Percentiles rank a stretch among this genome's conserved stretches.
These are phyloP conservation scores for Cryptoprocta ferox DNA, from an alignment of 2,797 vertebrate species.

Conservation along the genomic window DNA sequence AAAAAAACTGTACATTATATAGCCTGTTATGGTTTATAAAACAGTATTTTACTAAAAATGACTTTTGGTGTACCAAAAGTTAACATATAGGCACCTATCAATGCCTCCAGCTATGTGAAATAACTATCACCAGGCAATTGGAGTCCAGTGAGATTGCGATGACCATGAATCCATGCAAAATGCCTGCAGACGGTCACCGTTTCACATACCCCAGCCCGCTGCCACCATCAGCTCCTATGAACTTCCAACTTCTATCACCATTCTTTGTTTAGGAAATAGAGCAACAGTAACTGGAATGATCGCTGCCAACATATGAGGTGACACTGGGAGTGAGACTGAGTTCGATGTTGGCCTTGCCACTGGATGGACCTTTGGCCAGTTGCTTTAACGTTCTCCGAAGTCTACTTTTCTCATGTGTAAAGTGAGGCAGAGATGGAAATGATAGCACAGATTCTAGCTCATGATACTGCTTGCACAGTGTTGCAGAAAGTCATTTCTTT, in stretches of 20 bases:
- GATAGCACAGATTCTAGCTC: not conserved
- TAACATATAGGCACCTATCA: not conserved
- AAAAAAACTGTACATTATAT: not conserved
- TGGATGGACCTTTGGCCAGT: not conserved
- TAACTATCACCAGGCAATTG: not conserved
- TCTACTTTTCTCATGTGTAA: not conserved
- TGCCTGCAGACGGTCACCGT: not conserved
- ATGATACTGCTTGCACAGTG: not conserved
- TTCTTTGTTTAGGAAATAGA: not conserved
- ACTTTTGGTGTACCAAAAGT: not conserved
- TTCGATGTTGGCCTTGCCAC: not conserved
- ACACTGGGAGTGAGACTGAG: not conserved
- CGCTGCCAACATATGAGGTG: not conserved
- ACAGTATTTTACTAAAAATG: conserved; percentile 1
- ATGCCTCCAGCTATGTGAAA: not conserved
- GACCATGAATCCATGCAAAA: not conserved
- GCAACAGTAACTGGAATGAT: not conserved
- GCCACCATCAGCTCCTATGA: not conserved
- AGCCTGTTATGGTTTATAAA: conserved; percentile 19
- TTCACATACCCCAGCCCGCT: not conserved
- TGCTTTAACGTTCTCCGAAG: not conserved
- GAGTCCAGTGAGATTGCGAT: not conserved
- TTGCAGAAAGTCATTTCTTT: not conserved
- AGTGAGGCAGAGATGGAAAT: not conserved
- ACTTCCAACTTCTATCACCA: not conserved